phyloP scores from a whole-genome alignment of 2,797 vertebrate genomes.

The Periophthalmus magnuspinnatus region DNA sequence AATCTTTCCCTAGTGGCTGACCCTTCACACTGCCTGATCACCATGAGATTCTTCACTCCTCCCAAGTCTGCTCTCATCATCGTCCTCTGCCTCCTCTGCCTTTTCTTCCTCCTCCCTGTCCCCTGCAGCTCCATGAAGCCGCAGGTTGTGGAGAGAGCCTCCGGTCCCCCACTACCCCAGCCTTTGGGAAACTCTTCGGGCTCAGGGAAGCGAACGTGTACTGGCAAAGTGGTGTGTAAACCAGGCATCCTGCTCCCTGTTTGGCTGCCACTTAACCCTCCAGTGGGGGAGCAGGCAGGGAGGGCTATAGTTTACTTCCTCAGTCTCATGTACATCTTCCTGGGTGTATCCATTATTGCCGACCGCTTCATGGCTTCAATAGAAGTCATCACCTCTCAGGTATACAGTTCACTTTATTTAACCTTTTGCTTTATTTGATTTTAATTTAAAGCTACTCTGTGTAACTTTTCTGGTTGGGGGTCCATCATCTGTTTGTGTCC shows the following conservation, averaged over 20 bases:
- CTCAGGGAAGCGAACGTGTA: slow-evolving; percentile 45
- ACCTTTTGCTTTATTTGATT: not conserved
- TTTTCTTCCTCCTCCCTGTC: slow-evolving; percentile 51
- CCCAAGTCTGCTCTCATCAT: slow-evolving; percentile 41
- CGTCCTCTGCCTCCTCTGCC: slow-evolving; percentile 32
- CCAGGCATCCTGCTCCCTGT: slow-evolving; percentile 88
- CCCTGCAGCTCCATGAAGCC: slow-evolving; percentile 53
- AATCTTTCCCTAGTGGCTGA: slow-evolving; percentile 43
- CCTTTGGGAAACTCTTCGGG: slow-evolving; percentile 40
- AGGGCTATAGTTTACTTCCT: slow-evolving; percentile 89
- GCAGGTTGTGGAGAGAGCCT: slow-evolving; percentile 45
- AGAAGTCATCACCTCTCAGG: slow-evolving; percentile 96
- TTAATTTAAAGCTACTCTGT: not conserved
- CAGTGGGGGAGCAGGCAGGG: slow-evolving; percentile 83
- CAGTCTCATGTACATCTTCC: slow-evolving; percentile 92
- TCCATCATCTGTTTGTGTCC: too few relatives aligned
- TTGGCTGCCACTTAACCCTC: slow-evolving; percentile 85
- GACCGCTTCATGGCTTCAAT: slow-evolving; percentile 98
- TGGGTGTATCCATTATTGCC: slow-evolving; percentile 94
- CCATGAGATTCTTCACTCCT: slow-evolving; percentile 46
- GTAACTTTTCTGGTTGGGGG: too few relatives aligned
- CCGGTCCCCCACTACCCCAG: slow-evolving; percentile 34
- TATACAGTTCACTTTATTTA: slow-evolving; percentile 49
- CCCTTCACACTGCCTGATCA: slow-evolving; percentile 35
- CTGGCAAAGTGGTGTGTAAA: slow-evolving; percentile 71